Percentiles rank a stretch among this genome's conserved stretches.
Conservation (phyloP, 2,888 invertebrate species). For the Aphelenchoides bicaudatus region DNA sequence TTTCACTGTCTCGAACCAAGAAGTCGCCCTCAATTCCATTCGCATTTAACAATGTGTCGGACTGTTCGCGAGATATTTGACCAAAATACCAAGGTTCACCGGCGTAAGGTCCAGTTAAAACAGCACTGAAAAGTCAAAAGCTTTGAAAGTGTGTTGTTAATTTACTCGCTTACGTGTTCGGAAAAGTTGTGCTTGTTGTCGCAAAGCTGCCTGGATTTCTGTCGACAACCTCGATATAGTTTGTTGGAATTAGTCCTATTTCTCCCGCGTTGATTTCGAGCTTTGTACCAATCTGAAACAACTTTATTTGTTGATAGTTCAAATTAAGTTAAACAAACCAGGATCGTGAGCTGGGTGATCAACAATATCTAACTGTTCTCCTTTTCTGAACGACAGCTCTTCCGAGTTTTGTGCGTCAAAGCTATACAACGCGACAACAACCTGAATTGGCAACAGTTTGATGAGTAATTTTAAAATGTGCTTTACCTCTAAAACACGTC, state of each 20-base stretch:
- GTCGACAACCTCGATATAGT: constrained; percentile 63
- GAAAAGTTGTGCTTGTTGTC: constrained; percentile 9
- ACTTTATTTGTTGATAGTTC: too few relatives aligned
- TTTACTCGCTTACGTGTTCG: neutral
- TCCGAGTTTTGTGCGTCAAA: constrained; percentile 71
- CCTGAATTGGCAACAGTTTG: constrained; percentile 27
- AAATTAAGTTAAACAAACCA: too few relatives aligned
- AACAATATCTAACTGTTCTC: constrained; percentile 85
- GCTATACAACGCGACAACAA: constrained; percentile 53
- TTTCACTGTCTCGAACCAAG: constrained; percentile 96
- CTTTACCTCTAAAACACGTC: constrained; percentile 1
- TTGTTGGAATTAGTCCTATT: constrained; percentile 84
- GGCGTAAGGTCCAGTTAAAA: constrained; percentile 35
- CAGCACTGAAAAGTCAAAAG: constrained; percentile 5
- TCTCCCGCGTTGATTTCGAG: constrained; percentile 86
- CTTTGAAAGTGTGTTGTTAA: neutral
- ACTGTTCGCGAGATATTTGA: constrained; percentile 86
- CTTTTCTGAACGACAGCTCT: constrained; percentile 42
- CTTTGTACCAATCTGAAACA: constrained; percentile 99
- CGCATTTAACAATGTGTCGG: constrained; percentile 88
- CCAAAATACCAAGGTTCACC: constrained; percentile 88
- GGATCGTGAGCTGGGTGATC: constrained; percentile 95
- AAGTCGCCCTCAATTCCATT: constrained; percentile 96
- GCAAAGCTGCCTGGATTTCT: constrained; percentile 10
- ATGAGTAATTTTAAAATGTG: neutral